Base-by-base conservation (phyloP, 2,113 vertebrate genomes). In the Gasterosteus aculeatus region DNA sequence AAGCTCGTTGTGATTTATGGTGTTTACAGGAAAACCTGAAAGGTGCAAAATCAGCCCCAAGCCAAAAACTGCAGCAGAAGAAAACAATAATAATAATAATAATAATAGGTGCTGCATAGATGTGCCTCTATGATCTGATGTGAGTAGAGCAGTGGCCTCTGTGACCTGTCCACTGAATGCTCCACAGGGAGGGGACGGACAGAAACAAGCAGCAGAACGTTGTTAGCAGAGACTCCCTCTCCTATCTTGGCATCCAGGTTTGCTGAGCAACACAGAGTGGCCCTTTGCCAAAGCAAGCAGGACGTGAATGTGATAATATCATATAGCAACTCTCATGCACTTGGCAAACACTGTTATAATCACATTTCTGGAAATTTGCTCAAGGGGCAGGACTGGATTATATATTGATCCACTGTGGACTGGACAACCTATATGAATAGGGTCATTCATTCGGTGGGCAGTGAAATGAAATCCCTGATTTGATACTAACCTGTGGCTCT, bases 271-370 rank as follows among this genome's bases (percentile, higher is more conserved):
- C 39, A 58, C 29, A 7, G 44, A 78, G 60, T 78, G 85, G 88
- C 71, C n/a, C 41, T 18, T 0, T 29, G 80, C 80, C 91, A 90
- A 77, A 69, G 35, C 72, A 82, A 89, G 81, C 86, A 85, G 83
- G 84, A 86, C 79, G 83, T 46, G 67, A 59, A 57, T 68, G 67
- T 87, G 76, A 89, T 86, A 78, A 81, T 77, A 90, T 88, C 85
- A 56, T 59, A 84, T 16, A 81, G 72, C 41, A 14, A 63, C 76
- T 83, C 65, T 12, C 64, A 80, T 67, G 49, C 57, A 82, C 70
- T 81, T 81, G 71, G 70, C 79, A 67, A 57, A 82, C 19, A 0
- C 19, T 35, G 69, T 33, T 54, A 26, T 73, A 77, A 87, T 83
- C 80, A 81, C 85, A 81, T 82, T 74, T 88, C 57, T 77, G 75